A percentile compares a stretch with the other conserved stretches of the same genome.
Conservation (phyloP, 1,140 invertebrate genomes). For the Drosophila sucinea region DNA sequence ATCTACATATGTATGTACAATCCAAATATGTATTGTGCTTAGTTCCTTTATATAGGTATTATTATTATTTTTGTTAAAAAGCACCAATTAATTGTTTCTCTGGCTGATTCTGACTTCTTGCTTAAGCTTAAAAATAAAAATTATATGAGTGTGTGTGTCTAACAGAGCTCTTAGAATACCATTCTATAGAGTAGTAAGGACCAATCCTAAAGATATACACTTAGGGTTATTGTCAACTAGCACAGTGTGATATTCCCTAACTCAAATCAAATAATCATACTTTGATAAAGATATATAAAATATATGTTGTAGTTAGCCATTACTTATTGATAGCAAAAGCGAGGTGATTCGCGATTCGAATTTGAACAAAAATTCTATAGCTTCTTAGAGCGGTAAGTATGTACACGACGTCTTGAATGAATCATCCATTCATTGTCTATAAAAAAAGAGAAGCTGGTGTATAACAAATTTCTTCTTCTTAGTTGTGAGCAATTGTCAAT, state of each 20-base stretch:
- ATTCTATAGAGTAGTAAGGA: slow-evolving; percentile 43
- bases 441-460: not conserved
- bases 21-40: slow-evolving; percentile 49
- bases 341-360: slow-evolving; percentile 6
- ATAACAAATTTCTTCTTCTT: not conserved
- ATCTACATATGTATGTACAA: slow-evolving; percentile 54
- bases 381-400: slow-evolving; percentile 11
- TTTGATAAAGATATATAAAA: slow-evolving; percentile 7
- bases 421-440: slow-evolving; percentile 6
- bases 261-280: slow-evolving; percentile 6
- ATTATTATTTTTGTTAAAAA: slow-evolving; percentile 56
- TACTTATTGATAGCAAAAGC: slow-evolving; percentile 4
- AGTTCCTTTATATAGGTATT: slow-evolving; percentile 46
- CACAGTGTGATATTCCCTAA: slow-evolving; percentile 10
- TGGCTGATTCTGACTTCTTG: slow-evolving; percentile 54
- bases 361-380: slow-evolving; percentile 5
- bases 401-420: slow-evolving; percentile 6
- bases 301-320: slow-evolving; percentile 8
- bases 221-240: slow-evolving; percentile 13
- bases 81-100: slow-evolving; percentile 67
- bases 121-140: slow-evolving; percentile 66
- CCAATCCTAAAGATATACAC: slow-evolving; percentile 12
- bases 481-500: slow-evolving; percentile 3
- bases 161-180: slow-evolving; percentile 30
- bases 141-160: slow-evolving; percentile 22